These are phyloP conservation scores for Girardia tigrina DNA, from an alignment of 2,888 invertebrate species.

Conservation along the genomic window DNA sequence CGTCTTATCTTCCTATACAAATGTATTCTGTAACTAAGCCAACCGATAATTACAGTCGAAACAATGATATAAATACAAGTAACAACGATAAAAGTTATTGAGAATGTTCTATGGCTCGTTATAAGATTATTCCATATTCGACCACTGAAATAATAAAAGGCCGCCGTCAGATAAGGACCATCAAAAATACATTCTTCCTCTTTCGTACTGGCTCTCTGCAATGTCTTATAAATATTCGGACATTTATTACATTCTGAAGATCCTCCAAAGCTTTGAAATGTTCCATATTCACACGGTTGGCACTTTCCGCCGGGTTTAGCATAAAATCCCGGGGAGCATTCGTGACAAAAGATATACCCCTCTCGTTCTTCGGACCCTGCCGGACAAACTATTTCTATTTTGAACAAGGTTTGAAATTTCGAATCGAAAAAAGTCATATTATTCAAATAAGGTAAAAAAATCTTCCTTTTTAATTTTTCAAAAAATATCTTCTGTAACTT, in stretches of 20 bases:
- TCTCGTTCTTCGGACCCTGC: not conserved
- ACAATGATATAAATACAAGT: not conserved
- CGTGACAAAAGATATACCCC: not conserved
- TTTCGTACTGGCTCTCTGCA: not conserved
- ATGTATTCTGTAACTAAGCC: constrained; percentile 5
- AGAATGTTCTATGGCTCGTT: not conserved
- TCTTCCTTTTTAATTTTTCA: not conserved
- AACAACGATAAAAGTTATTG: not conserved
- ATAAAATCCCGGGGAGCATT: not conserved
- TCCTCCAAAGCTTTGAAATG: not conserved
- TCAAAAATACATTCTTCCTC: not conserved
- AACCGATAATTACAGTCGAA: not conserved
- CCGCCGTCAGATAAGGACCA: not conserved
- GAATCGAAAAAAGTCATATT: not conserved
- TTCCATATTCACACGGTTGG: not conserved
- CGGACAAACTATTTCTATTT: constrained; percentile 6
- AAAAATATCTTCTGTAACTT: not conserved
- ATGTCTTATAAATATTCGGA: not conserved
- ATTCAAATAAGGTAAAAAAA: not conserved
- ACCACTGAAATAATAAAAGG: not conserved
- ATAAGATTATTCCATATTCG: not conserved
- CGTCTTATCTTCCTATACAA: not conserved
- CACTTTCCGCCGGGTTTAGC: not conserved
- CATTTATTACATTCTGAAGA: constrained; percentile 17
- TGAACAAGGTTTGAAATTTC: not conserved